Base-by-base conservation (phyloP, 2,797 vertebrate genomes). In the Pteronotus mesoamericanus region DNA sequence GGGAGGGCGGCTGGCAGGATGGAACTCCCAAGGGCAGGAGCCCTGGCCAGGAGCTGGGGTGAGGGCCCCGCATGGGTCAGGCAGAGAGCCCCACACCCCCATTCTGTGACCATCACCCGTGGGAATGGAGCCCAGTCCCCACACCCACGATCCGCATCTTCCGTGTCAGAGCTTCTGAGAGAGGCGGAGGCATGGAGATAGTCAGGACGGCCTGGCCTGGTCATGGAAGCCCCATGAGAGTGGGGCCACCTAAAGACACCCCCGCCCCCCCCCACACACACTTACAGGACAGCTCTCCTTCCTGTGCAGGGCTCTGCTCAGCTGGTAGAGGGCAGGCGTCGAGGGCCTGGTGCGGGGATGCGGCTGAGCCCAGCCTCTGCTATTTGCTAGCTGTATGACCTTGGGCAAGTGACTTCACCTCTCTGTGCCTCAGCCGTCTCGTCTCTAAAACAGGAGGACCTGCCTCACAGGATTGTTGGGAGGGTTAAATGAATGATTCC, bases 1-100 rank as follows among this genome's bases (percentile, higher is more conserved):
- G 95, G 95, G 91, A 96, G 94, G 75, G 68, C 82, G 89, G 77
- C 83, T 34, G 6, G 79, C 88, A 11, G 77, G 85, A 71, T 39
- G 89, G 94, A 75, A 89, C 91, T 93, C 96, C 88, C 9, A 32
- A 89, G 82, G 86, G 82, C 4, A 9, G 86, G 86, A 94, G 94
- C 75, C 55, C 46, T 24, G 87, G 91, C 61, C 55, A 8, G 66
- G 79, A 87, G 75, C 89, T 37, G 85, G 71, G 42, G 77, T 11
- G 42, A 94, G 87, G 9, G 51, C 57, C 96, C 61, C 24, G 12
- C 26, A 1, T 0, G 32, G 34, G 66, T 37, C 46, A 57, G 59
- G 64, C 71, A 46, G 37, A 86, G 57, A 12, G 5, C 24, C 29
- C 48, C 14, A 4, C 32, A 19, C 0, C 32, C 32, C 24, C 57